These are phyloP conservation scores for Cercopithecus petaurista DNA, from an alignment of 2,797 vertebrate genomes.

Conservation along the genomic window DNA sequence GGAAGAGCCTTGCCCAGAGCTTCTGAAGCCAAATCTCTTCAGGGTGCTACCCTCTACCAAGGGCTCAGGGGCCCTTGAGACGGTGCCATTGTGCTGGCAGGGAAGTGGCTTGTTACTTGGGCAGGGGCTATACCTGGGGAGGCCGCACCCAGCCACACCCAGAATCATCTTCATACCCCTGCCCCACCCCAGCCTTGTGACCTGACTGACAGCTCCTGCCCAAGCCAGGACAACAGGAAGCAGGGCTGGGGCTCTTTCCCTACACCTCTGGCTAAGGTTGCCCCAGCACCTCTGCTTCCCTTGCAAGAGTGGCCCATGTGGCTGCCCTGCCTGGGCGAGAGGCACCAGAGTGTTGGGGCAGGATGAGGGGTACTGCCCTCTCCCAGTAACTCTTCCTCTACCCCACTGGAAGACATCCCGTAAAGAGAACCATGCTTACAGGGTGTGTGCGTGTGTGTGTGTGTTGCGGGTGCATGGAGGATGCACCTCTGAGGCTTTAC, in stretches of 20 bases:
- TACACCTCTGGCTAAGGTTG: background rate
- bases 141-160: constrained; percentile 56
- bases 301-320: background rate
- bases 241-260: background rate
- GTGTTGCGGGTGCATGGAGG: background rate
- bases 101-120: constrained; percentile 25
- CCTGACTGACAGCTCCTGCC: constrained; percentile 41
- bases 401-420: background rate
- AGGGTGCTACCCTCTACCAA: background rate
- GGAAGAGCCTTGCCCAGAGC: background rate
- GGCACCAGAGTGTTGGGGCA: background rate
- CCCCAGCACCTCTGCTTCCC: background rate
- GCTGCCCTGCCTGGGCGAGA: background rate
- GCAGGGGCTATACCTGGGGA: constrained; percentile 28
- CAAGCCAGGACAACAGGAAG: constrained; percentile 19
- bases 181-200: constrained; percentile 28
- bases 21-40: background rate
- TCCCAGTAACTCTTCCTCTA: background rate
- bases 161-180: constrained; percentile 44
- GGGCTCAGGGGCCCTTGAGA: background rate
- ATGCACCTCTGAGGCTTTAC: background rate
- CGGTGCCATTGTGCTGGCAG: background rate
- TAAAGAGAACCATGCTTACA: background rate
- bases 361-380: background rate
- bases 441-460: background rate